These are phyloP conservation scores for Menura novaehollandiae DNA, from an alignment of 2,113 vertebrate genomes.

Conservation along the genomic window DNA sequence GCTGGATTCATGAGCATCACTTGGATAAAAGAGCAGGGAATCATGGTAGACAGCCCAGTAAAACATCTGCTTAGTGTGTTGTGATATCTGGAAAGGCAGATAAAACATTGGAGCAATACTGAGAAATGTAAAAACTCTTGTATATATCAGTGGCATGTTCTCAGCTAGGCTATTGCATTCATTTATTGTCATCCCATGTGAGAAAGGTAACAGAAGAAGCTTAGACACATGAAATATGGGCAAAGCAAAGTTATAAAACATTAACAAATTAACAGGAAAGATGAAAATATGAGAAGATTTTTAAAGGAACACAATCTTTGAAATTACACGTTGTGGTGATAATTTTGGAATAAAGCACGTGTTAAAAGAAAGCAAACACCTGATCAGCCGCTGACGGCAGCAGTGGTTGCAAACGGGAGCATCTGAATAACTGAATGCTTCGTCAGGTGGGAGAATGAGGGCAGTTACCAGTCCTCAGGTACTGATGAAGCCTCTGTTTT, in stretches of 20 bases:
- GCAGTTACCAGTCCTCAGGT: neutral
- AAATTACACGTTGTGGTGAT: neutral
- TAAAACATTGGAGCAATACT: neutral
- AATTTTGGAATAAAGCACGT: neutral
- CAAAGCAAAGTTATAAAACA: neutral
- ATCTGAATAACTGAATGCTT: neutral
- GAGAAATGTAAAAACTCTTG: neutral
- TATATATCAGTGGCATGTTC: neutral
- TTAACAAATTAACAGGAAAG: neutral
- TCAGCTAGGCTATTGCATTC: neutral
- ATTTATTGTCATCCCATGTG: neutral
- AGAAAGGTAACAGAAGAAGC: neutral
- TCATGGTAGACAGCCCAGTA: neutral
- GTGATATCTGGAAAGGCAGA: neutral
- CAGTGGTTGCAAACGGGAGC: neutral
- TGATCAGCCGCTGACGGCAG: neutral
- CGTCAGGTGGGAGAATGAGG: neutral
- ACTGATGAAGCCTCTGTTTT: neutral
- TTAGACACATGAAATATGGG: neutral
- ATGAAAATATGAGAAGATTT: neutral
- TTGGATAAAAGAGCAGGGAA: neutral
- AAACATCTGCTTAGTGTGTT: neutral
- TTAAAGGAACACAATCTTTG: neutral
- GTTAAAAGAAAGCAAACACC: neutral
- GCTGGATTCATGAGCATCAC: neutral